These are phyloP conservation scores for Drosophila mettleri DNA, from an alignment of 2,888 invertebrate genomes.

Conservation along the genomic window DNA sequence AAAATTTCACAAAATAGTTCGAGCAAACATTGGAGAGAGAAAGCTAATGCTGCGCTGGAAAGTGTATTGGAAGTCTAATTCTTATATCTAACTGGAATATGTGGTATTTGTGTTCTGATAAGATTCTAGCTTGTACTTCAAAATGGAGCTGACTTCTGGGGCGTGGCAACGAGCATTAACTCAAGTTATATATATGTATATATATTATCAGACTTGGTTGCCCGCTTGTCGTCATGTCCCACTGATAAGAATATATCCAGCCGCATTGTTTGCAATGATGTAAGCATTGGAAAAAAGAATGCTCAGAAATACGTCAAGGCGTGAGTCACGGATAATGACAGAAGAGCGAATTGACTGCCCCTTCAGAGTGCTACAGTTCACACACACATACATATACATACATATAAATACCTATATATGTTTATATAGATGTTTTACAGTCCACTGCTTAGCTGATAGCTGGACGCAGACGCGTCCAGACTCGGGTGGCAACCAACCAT, in stretches of 20 bases:
- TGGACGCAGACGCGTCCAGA: conserved; percentile 54
- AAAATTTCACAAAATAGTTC: conserved; percentile 1
- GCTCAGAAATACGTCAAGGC: conserved; percentile 21
- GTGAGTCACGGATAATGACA: conserved; percentile 38
- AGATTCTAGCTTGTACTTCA: conserved; percentile 6
- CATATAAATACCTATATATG: conserved; percentile 7
- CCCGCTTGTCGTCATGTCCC: conserved; percentile 44
- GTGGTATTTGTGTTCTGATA: conserved; percentile 22
- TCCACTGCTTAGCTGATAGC: conserved; percentile 49
- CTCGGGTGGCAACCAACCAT: conserved; percentile 48
- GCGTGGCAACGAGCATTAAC: conserved; percentile 21
- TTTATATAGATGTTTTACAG: conserved; percentile 50
- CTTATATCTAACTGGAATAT: conserved; percentile 42
- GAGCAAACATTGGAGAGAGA: conserved; percentile 10
- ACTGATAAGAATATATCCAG: conserved; percentile 51
- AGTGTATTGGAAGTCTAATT: background rate
- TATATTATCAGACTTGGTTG: conserved; percentile 32
- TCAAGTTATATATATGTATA: conserved; percentile 3
- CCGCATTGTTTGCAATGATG: conserved; percentile 41
- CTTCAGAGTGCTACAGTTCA: conserved; percentile 48
- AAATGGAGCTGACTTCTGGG: conserved; percentile 7
- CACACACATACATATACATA: conserved; percentile 27
- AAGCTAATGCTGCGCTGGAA: background rate
- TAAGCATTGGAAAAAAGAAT: conserved; percentile 35
- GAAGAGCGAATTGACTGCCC: background rate